Evolutionary conservation across 2,113 vertebrate genomes (phyloP), one percentile per base, ranked within the genome.

Genomic region (Tapirus terrestris): DNA sequence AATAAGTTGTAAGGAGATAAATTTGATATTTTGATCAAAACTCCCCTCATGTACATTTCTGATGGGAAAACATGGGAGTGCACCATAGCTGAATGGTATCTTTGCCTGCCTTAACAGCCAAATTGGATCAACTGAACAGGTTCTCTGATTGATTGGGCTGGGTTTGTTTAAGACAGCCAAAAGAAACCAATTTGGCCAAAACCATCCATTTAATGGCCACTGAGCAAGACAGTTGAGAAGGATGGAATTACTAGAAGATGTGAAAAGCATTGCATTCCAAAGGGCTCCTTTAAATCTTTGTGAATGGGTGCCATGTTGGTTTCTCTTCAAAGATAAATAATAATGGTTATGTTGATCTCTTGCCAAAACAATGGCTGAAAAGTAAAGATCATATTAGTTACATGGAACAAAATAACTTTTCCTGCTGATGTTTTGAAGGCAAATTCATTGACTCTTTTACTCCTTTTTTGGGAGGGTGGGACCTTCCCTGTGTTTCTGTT

Each of bases 281-380:
- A 45, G 18, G 2, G 1, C 3, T 23, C 33, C 36, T 70, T 65
- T 36, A 31, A 45, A 29, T 33, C 36, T 48, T 6, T 36, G 27
- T 17, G 21, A 51, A 39, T 0, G 1, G 16, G 6, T 20, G 1
- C 8, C 33, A 5, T 31, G 4, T 18, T 21, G 12, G 14, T 33
- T 48, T 33, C 14, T 36, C 33, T 36, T 14, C 60, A 12, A 36
- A 81, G 13, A 27, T 36, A 31, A 73, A 21, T 29, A 4, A n/a
- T 3, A 4, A n/a, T 2, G 27, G 3, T 3, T 2, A 8, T 16
- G 0, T 7, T 14, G 4, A 60, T 33, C 10, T 60, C 9, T 25
- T 53, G 0, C 16, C 16, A 45, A 53, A 76, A 68, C 5, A 45
- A 51, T 13, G 21, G 7, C 13, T 39, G 2, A 17, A 56, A 70